These are phyloP conservation scores for Andrena fulva DNA, from an alignment of 2,888 invertebrate species.

Conservation along the genomic window DNA sequence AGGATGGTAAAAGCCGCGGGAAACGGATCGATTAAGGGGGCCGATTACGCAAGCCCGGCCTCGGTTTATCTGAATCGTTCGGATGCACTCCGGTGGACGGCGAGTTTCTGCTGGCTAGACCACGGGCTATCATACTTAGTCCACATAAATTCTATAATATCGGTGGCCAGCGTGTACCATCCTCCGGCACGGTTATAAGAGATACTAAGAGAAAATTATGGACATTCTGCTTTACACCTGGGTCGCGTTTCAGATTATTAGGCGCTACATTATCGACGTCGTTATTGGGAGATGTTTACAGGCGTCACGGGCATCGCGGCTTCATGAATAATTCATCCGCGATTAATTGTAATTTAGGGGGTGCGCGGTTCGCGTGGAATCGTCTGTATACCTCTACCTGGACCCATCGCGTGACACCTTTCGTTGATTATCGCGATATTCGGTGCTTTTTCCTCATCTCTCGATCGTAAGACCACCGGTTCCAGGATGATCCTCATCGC, in stretches of 20 bases:
- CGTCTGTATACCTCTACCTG: neutral
- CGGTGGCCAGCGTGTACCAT: constrained; percentile 35
- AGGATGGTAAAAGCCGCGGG: neutral
- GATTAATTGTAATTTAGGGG: constrained; percentile 55
- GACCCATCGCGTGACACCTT: constrained; percentile 3
- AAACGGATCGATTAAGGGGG: constrained; percentile 37
- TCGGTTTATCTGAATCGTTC: constrained; percentile 52
- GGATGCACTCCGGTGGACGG: constrained; percentile 36
- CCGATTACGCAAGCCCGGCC: constrained; percentile 36
- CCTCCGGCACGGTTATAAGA: constrained; percentile 46
- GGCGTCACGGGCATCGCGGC: constrained; percentile 37
- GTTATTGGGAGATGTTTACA: constrained; percentile 60
- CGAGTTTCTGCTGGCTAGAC: constrained; percentile 11
- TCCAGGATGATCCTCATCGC: constrained; percentile 12
- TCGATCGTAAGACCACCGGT: constrained; percentile 11
- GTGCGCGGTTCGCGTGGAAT: constrained; percentile 26
- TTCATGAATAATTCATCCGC: constrained; percentile 64
- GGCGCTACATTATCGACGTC: constrained; percentile 60
- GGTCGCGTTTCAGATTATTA: constrained; percentile 62
- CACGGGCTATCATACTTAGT: constrained; percentile 56
- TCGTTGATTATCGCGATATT: constrained; percentile 25
- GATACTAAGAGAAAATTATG: constrained; percentile 67
- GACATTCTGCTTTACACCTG: constrained; percentile 63
- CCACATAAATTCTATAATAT: constrained; percentile 64
- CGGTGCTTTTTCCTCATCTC: neutral